Base-by-base conservation (phyloP, 1,140 invertebrate species). In the Alviniconcha marisindica region DNA sequence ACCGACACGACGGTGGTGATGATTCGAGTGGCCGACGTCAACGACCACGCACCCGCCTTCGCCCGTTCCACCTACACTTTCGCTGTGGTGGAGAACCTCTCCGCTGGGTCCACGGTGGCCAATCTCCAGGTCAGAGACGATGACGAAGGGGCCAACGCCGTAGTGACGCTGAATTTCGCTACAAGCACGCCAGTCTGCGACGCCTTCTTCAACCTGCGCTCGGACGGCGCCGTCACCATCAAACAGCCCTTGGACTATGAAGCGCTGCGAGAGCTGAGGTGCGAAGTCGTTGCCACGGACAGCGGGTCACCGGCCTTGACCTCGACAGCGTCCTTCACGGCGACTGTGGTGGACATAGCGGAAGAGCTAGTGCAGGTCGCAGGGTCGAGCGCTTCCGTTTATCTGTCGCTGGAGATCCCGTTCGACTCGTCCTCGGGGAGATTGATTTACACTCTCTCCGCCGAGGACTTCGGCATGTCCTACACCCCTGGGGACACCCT, bases 321-420 rank as follows among this genome's bases (percentile, higher is more conserved):
- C 1, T 40, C 71, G 21, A 81, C 79, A n/a, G 51, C 77, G 14
- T 77, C 83, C 21, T 79, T 84, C 36, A 84, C 79, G 10, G 79
- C 48, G 18, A 84, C 51, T 21, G 79, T 84, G 0, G 21, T 54
- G 0, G 79, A 81, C 40, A 69, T 38, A 15, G 38, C 63, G 2
- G 15, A 71, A 42, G 28, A 81, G 4, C 63, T 12, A 4, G n/a
- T 28, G 2, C 24, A 14, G 5, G n/a, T 33, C 36, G 28, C 15
- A 15, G 60, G 38, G 2, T 5, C n/a, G 1, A 12, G 2, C 63
- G 7, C 42, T 28, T 44, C 79, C 3, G 44, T 69, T 2, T 81
- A 48, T 21, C 36, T 84, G 36, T 81, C 79, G 31, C 40, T 40
- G 12, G 83, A 84, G 31, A 77, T 81, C 56, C 83, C 83, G 0